Conservation (phyloP, 2,797 vertebrate genomes). For the Oryzias sinensis region DNA sequence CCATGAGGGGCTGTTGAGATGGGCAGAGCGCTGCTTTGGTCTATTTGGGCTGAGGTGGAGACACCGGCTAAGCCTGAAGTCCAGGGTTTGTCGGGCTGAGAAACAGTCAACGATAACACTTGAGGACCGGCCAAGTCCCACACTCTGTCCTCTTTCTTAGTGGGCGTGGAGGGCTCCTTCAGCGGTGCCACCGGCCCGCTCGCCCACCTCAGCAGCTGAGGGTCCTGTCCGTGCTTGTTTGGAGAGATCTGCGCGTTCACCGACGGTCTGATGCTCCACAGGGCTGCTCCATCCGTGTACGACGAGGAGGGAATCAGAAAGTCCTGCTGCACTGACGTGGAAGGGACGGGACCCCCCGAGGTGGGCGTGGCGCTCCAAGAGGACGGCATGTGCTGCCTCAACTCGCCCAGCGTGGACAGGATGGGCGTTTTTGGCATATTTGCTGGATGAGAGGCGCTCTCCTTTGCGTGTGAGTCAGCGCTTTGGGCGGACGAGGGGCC, state of each 20-base stretch:
- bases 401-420: constrained; percentile 41
- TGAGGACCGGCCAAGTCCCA: constrained; percentile 58
- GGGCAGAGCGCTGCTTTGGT: constrained; percentile 63
- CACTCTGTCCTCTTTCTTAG: constrained; percentile 59
- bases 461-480: constrained; percentile 50
- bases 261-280: constrained; percentile 62
- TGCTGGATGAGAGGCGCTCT: constrained; percentile 36
- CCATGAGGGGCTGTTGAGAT: constrained; percentile 55
- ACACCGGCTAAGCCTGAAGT: constrained; percentile 50
- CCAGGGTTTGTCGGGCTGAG: constrained; percentile 62
- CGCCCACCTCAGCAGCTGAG: constrained; percentile 62
- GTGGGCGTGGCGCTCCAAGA: constrained; percentile 53
- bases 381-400: constrained; percentile 38
- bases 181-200: constrained; percentile 38
- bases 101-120: constrained; percentile 52
- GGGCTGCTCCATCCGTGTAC: constrained; percentile 63
- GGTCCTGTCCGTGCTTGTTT: constrained; percentile 53
- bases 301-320: constrained; percentile 35
- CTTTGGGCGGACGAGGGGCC: constrained; percentile 39
- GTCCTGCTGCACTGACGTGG: constrained; percentile 49
- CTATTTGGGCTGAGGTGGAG: constrained; percentile 58
- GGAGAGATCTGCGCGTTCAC: constrained; percentile 54
- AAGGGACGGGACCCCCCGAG: constrained; percentile 42
- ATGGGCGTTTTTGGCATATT: constrained; percentile 49
- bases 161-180: constrained; percentile 42